These are phyloP conservation scores for Sesamia inferens DNA, from an alignment of 2,888 invertebrate genomes.

Conservation along the genomic window DNA sequence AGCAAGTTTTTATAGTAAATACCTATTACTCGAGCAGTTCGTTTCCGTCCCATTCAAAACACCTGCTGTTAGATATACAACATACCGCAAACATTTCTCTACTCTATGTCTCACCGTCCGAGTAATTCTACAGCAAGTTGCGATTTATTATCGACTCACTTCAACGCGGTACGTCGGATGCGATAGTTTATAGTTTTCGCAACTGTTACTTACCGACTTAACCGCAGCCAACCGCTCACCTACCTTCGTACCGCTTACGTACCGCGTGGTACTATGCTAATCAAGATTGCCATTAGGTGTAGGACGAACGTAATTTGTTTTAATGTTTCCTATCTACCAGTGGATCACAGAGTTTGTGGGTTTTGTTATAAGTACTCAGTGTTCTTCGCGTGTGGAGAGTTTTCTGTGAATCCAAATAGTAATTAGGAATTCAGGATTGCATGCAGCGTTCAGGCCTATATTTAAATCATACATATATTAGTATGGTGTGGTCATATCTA, in stretches of 20 bases:
- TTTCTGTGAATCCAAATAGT: background rate
- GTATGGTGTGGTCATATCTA: background rate
- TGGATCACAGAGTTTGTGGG: slow-evolving; percentile 55
- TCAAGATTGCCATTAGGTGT: slow-evolving; percentile 57
- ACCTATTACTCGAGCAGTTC: background rate
- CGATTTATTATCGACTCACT: slow-evolving; percentile 82
- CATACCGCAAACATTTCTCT: background rate
- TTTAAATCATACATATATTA: background rate
- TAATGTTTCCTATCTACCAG: slow-evolving; percentile 56
- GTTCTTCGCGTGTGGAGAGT: background rate
- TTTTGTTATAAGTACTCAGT: slow-evolving; percentile 37
- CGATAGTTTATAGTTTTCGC: slow-evolving; percentile 78
- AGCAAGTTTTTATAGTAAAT: background rate
- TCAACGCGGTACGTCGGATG: slow-evolving; percentile 74
- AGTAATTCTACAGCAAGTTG: slow-evolving; percentile 74
- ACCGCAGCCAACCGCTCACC: slow-evolving; percentile 45
- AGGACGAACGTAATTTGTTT: slow-evolving; percentile 59
- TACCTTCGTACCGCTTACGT: slow-evolving; percentile 37
- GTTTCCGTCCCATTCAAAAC: too few relatives aligned
- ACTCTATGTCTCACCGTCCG: slow-evolving; percentile 37
- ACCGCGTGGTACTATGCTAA: slow-evolving; percentile 55
- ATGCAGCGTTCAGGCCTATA: background rate
- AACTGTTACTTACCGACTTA: slow-evolving; percentile 65
- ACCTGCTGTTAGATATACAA: slow-evolving; percentile 12
- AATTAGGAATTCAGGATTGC: background rate